Evolutionary conservation across 2,113 vertebrate genomes (phyloP), one percentile per base, ranked within the genome.

Genomic region (Brachirus orientalis): DNA sequence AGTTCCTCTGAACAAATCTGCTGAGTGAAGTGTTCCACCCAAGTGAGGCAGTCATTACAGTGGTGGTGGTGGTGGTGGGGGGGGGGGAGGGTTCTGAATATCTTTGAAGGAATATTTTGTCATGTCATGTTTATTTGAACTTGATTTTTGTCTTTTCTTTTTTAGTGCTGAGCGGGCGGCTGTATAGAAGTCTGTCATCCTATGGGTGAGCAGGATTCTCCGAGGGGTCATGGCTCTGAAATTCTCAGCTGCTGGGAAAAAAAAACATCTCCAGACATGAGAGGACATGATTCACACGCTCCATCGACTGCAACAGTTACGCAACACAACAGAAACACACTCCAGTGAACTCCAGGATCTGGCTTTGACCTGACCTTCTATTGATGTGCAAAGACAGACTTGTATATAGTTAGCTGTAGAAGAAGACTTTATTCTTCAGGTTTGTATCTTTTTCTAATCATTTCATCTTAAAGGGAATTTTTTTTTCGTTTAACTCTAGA

Each of bases 241-340:
- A 64, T 88, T 89, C 80, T 86, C 87, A 87, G 85, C 88, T 90
- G 84, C 68, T 0, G 68, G 68, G 17, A 10, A 80, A 80, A 75
- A 77, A 73, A 80, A 82, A 65, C 10, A 6, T 83, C 63, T 58
- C 72, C 1, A 75, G 72, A 73, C 70, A 64, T 40, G 56, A 51
- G 61, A 85, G 61, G 67, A 75, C 55, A 69, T 40, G 59, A 61
- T 88, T 90, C 86, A 75, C 90, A 90, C 55, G 85, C 80, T 88
- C 82, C 72, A 45, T 75, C 40, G 52, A 75, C 78, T 50, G 3
- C 67, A 37, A 5, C 20, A 36, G 63, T 88, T 83, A 87, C 44
- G 66, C 69, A 89, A 89, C 69, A 53, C 63, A 70, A 62, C 47
- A 37, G 36, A 77, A 85, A 70, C 62, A 56, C 58, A 73, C 57